A percentile compares a stretch with the other conserved stretches of the same genome.
phyloP scores from a whole-genome alignment of 2,797 vertebrate species.

The Bradypodion pumilum region DNA sequence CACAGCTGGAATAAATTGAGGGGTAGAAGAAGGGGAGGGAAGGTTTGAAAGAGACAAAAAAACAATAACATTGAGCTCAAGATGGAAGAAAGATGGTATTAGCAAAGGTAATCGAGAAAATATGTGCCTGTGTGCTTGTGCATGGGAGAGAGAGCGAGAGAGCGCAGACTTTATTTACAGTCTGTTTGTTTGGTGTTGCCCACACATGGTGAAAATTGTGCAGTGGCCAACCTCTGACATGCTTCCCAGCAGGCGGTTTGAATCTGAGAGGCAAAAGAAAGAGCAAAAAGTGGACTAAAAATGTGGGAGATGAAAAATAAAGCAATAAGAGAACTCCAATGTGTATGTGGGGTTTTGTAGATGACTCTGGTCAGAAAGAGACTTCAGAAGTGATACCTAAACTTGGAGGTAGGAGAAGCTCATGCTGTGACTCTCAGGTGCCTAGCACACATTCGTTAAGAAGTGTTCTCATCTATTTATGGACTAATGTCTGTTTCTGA shows the following conservation, averaged over 20 bases:
- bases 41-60: slow-evolving; percentile 77
- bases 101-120: slow-evolving; percentile 79
- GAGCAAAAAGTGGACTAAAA: background rate
- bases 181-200: slow-evolving; percentile 70
- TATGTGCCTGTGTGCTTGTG: slow-evolving; percentile 67
- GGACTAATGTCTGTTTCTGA: no score
- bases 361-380: no score
- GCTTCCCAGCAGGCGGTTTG: slow-evolving; percentile 54
- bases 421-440: no score
- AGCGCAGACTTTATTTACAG: slow-evolving; percentile 64
- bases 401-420: no score
- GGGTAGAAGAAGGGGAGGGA: slow-evolving; percentile 68
- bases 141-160: slow-evolving; percentile 23
- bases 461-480: no score
- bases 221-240: slow-evolving; percentile 56
- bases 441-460: no score
- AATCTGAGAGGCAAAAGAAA: slow-evolving; percentile 13
- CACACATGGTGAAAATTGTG: slow-evolving; percentile 63
- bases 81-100: slow-evolving; percentile 77
- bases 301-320: slow-evolving; percentile 12
- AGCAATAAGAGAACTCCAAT: accelerated
- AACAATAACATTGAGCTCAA: slow-evolving; percentile 79
- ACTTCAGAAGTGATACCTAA: no score
- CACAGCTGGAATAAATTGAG: slow-evolving; percentile 88
- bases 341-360: background rate